Evolutionary conservation across 1,140 invertebrate genomes (phyloP).

Genomic region (Pomacea maculata): DNA sequence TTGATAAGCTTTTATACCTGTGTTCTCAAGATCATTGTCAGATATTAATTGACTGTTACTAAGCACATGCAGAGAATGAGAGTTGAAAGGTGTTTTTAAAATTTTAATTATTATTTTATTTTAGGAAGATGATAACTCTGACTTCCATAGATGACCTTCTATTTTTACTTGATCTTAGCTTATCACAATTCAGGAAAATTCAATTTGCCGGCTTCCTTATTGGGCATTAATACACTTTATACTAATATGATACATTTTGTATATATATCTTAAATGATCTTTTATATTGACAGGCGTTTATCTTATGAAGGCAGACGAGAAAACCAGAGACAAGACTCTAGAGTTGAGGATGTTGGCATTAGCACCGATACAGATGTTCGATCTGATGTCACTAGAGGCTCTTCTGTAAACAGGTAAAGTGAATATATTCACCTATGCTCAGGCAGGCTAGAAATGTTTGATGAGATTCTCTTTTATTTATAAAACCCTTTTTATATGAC

Average conservation of each 20-base stretch:
- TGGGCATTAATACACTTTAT: not conserved
- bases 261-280: not conserved
- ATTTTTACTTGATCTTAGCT: too few relatives aligned
- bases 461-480: not conserved
- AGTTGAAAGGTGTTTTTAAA: not conserved
- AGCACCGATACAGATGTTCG: slow-evolving; percentile 31
- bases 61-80: too few relatives aligned
- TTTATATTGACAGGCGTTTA: not conserved
- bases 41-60: too few relatives aligned
- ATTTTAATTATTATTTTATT: not conserved
- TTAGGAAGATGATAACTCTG: not conserved
- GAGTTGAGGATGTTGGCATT: slow-evolving; percentile 11
- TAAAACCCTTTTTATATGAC: too few relatives aligned
- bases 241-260: not conserved
- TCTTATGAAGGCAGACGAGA: too few relatives aligned
- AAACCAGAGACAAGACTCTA: not conserved
- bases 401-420: slow-evolving; percentile 41
- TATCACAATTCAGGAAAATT: not conserved
- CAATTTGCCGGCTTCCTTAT: not conserved
- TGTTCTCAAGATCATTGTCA: too few relatives aligned
- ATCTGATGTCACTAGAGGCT: slow-evolving; percentile 38
- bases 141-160: not conserved
- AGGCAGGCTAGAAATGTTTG: not conserved
- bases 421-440: not conserved
- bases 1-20: too few relatives aligned